phyloP scores from a whole-genome alignment of 2,888 invertebrate genomes.

The Drosophila austrosaltans region DNA sequence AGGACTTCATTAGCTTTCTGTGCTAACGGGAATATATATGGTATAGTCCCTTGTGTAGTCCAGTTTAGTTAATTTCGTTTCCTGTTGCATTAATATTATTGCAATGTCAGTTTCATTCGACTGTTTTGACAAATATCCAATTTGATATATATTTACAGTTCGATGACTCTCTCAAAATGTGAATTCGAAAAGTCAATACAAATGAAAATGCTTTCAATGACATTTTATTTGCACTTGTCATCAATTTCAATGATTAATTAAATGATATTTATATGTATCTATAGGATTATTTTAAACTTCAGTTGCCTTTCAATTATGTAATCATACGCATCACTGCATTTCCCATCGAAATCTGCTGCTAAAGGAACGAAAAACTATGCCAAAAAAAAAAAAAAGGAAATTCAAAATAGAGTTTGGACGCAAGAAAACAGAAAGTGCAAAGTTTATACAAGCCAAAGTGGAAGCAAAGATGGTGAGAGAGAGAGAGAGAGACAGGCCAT shows the following conservation, averaged over 20 bases:
- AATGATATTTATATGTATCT: neutral
- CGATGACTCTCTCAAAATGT: too few species aligned
- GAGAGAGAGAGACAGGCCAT: neutral
- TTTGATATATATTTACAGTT: too few species aligned
- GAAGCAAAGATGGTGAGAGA: neutral
- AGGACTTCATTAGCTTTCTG: too few species aligned
- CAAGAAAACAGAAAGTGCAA: neutral
- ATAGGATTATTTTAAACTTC: constrained; percentile 2
- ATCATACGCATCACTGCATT: neutral
- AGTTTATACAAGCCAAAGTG: neutral
- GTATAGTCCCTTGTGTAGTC: too few species aligned
- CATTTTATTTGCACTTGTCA: neutral
- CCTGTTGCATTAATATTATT: too few species aligned
- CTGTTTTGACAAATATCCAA: too few species aligned
- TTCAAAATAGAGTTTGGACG: neutral
- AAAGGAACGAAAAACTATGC: neutral
- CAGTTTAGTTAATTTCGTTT: too few species aligned
- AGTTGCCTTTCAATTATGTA: constrained; percentile 4
- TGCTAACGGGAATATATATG: too few species aligned
- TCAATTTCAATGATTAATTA: constrained; percentile 6
- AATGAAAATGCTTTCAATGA: neutral
- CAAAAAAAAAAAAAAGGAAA: neutral
- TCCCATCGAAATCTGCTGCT: neutral
- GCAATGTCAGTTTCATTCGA: too few species aligned
- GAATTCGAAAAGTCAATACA: neutral